Evolutionary conservation across 2,113 vertebrate species (phyloP).

Genomic region (Xiphorhynchus elegans): DNA sequence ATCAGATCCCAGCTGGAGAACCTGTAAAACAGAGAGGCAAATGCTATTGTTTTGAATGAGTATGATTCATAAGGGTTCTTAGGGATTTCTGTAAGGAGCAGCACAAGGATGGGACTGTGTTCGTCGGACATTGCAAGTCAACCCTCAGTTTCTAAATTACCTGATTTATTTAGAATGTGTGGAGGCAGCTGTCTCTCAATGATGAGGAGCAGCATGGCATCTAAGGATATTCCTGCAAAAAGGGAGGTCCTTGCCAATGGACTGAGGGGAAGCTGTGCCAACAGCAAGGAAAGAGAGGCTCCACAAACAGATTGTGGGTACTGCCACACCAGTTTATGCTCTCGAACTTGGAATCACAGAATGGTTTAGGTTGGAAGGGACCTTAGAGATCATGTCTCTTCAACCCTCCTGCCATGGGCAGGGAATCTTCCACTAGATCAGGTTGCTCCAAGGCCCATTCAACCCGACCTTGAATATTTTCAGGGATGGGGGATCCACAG

Average conservation of each 20-base stretch:
- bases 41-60: neutral
- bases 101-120: neutral
- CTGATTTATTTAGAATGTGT: neutral
- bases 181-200: neutral
- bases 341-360: neutral
- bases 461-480: neutral
- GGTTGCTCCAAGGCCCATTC: neutral
- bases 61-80: neutral
- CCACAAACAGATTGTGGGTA: neutral
- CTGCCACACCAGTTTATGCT: neutral
- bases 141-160: neutral
- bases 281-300: neutral
- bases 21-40: slow-evolving; percentile 74
- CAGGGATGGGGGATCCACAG: neutral
- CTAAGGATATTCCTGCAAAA: neutral
- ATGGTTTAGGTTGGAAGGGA: neutral
- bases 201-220: neutral
- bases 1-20: slow-evolving; percentile 94
- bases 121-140: neutral
- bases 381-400: neutral
- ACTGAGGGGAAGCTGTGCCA: neutral
- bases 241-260: neutral
- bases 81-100: neutral
- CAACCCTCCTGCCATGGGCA: neutral
- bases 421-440: neutral